Evolutionary conservation across 2,113 vertebrate species (phyloP), one percentile per base, ranked within the genome.

Genomic region (Stegostoma tigrinum): DNA sequence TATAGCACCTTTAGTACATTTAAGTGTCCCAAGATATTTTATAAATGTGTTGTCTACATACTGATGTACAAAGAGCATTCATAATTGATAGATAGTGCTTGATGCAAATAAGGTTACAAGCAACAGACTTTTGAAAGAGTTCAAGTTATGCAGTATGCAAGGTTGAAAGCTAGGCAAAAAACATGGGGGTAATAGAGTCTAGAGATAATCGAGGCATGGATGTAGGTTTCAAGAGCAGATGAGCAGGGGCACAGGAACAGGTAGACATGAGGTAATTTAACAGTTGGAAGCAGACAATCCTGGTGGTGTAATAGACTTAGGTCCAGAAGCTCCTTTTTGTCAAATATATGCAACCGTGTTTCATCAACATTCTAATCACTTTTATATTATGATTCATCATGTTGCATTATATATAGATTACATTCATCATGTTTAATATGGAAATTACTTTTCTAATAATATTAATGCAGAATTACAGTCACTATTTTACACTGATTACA

Each of bases 401-500:
- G 27, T 0, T 34, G 30, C 52, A 45, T 93, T 93, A 64, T 66
- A 8, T 93, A 66, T 6, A 38, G 34, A 38, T 66, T 66, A 66
- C 14, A 21, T 1, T 66, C 30, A 34, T 12, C 78, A 83, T 83
- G 78, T 15, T 5, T 83, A 17, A 75, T 55, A 24, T 30, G 34
- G 24, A 34, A 52, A 89, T 89, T 89, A 30, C 55, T 61, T 5
- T 30, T 34, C 30, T 34, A 15, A 34, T 27, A 90, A 55, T 61
- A 66, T 23, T 91, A 61, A 61, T 91, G 2, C 55, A 91, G 64
- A 61, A 38, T 66, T 91, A 66, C 89, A 87, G 27, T 30, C 80
- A 83, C 21, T 90, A 64, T 91, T 91, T 91, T 91, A 91, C 21
- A n/a, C 34, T 91, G 89, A 91, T n/a, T n/a, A 17, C 48, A 38